Evolutionary conservation across 2,113 vertebrate genomes (phyloP), one percentile per base, ranked within the genome.

Genomic region (Trichomycterus rosablanca): DNA sequence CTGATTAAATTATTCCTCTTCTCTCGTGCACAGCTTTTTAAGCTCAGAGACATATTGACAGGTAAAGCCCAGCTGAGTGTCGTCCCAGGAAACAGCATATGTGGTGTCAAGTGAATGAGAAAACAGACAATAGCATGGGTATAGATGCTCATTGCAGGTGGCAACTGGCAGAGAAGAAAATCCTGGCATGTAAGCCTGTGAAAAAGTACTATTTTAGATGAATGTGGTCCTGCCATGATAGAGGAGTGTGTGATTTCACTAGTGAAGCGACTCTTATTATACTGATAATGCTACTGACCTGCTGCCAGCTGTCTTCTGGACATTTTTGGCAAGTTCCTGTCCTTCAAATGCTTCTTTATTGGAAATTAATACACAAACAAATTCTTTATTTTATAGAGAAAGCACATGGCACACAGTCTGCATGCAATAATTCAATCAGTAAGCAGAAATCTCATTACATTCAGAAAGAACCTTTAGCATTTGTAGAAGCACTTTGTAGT

Each of bases 11-110:
- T 78, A 69, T 75, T 68, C 74, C 76, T 78, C 78, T 78, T 70
- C 15, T 71, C 62, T 65, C 51, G 37, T 78, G 23, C 28, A 43
- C 8, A 7, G 53, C 45, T 56, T 16, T n/a, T 12, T 15, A 32
- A 46, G 4, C 15, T 66, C 60, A 2, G 22, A 89, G 88, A 90
- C 76, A 63, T 50, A 66, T 49, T 86, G 83, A 82, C 88, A 90
- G 89, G 87, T 72, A 73, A 63, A 58, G 66, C 43, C 58, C 76
- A 70, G 68, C 37, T 66, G 76, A 80, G 78, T 35, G 56, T 24
- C 74, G 70, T 75, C 76, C 67, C 66, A 44, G 61, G 67, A 68
- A 71, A 60, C 74, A 72, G 75, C 78, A 80, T 77, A 80, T 78
- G 77, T 75, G 56, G 65, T 73, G 74, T 77, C 42, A 73, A 63